Evolutionary conservation across 2,888 invertebrate species (phyloP).

Genomic region (Rhaphigaster nebulosa): DNA sequence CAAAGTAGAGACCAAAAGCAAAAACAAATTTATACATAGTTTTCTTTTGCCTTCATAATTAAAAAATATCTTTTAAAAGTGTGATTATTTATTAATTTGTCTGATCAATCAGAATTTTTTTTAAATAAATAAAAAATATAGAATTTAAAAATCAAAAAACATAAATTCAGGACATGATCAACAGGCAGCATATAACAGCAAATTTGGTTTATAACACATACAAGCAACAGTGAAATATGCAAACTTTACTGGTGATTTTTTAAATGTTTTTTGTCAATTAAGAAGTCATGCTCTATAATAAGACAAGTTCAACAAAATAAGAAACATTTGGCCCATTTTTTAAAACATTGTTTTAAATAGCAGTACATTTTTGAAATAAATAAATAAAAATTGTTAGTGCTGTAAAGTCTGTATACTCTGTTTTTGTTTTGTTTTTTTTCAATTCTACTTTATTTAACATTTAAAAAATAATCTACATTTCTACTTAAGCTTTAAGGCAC

Average conservation of each 20-base stretch:
- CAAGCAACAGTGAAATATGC: slow-evolving; percentile 57
- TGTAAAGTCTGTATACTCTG: not conserved
- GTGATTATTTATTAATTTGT: not conserved
- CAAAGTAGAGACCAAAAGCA: not conserved
- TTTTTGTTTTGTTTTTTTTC: not conserved
- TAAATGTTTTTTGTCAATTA: not conserved
- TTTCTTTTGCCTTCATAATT: not conserved
- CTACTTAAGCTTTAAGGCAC: slow-evolving; percentile 22
- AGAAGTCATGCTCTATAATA: slow-evolving; percentile 5
- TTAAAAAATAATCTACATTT: slow-evolving; percentile 40
- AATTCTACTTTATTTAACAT: slow-evolving; percentile 9
- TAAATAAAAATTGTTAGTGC: not conserved
- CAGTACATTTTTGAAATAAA: not conserved
- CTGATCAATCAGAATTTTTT: not conserved
- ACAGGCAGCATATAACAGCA: slow-evolving; percentile 55
- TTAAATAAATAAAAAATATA: not conserved
- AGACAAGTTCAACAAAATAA: slow-evolving; percentile 15
- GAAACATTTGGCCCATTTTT: slow-evolving; percentile 1
- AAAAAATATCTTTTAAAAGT: not conserved
- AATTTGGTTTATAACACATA: slow-evolving; percentile 33
- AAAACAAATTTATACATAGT: not conserved
- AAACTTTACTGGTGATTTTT: slow-evolving; percentile 41
- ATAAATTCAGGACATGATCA: slow-evolving; percentile 5
- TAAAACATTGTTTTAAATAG: not conserved
- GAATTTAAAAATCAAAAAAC: slow-evolving; percentile 22